A percentile compares a stretch with the other conserved stretches of the same genome.
phyloP scores from a whole-genome alignment of 1,140 invertebrate species.

The Theocolax elegans region DNA sequence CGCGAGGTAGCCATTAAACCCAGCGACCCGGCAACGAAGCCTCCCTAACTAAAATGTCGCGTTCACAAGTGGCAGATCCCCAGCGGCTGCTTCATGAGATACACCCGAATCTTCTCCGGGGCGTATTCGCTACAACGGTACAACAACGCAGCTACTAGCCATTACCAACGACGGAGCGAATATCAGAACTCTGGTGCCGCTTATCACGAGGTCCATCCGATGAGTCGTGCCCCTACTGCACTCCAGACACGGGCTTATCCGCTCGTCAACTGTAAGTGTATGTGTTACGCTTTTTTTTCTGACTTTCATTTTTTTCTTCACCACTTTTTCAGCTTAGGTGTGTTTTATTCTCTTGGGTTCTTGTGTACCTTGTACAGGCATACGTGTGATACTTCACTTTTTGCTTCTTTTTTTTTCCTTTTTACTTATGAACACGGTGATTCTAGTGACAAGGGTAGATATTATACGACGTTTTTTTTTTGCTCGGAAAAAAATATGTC shows the following conservation, averaged over 20 bases:
- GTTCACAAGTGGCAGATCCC: constrained; percentile 59
- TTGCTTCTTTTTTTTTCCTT: not conserved
- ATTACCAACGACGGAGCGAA: constrained; percentile 45
- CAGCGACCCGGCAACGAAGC: too few relatives aligned
- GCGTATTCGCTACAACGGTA: constrained; percentile 54
- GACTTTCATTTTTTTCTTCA: constrained; percentile 2
- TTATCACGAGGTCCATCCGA: constrained; percentile 54
- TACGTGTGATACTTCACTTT: not conserved
- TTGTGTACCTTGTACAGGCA: not conserved
- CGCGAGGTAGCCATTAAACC: too few relatives aligned
- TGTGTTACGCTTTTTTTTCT: constrained; percentile 35
- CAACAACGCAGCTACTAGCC: constrained; percentile 34
- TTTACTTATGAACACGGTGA: too few relatives aligned
- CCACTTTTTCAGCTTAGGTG: too few relatives aligned
- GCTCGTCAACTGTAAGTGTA: constrained; percentile 58
- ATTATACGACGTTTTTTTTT: too few relatives aligned
- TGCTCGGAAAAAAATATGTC: too few relatives aligned
- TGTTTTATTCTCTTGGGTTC: not conserved
- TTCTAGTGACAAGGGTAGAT: too few relatives aligned
- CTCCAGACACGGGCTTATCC: constrained; percentile 49
- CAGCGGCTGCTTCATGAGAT: constrained; percentile 61
- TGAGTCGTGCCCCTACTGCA: constrained; percentile 50
- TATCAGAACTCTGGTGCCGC: constrained; percentile 22
- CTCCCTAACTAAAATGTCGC: too few relatives aligned
- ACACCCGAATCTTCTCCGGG: constrained; percentile 62